Evolutionary conservation across 1,140 invertebrate genomes (phyloP).

Genomic region (Ericerus pela): DNA sequence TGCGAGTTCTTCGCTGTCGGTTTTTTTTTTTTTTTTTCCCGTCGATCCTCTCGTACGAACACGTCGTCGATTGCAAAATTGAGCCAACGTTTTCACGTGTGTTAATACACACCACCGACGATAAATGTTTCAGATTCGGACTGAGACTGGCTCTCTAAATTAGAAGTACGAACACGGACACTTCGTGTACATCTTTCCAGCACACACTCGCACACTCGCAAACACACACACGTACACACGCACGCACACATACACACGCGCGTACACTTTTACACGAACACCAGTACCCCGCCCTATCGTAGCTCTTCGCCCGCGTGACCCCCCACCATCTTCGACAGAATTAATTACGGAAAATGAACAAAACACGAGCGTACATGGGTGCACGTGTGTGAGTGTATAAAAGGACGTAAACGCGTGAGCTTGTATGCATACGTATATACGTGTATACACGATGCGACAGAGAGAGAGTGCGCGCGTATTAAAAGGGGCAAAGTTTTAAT

Average conservation of each 20-base stretch:
- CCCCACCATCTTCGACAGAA: background rate
- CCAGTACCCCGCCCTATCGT: background rate
- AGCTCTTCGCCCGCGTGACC: background rate
- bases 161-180: slow-evolving; percentile 9
- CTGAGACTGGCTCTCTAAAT: too few species aligned
- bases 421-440: too few species aligned
- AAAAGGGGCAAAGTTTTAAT: slow-evolving; percentile 3
- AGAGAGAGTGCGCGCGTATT: too few species aligned
- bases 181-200: background rate
- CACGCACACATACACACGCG: background rate
- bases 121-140: slow-evolving; percentile 6
- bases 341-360: slow-evolving; percentile 10
- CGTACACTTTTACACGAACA: background rate
- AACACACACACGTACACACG: background rate
- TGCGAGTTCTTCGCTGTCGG: too few species aligned
- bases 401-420: too few species aligned
- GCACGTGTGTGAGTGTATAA: too few species aligned
- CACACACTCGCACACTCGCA: background rate
- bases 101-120: slow-evolving; percentile 7
- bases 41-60: background rate
- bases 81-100: too few species aligned
- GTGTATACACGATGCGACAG: slow-evolving; percentile 4
- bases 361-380: too few species aligned
- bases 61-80: too few species aligned
- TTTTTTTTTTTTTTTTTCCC: too few species aligned